Base-by-base conservation (phyloP, 2,797 vertebrate species). In the Ambastaia sidthimunki region DNA sequence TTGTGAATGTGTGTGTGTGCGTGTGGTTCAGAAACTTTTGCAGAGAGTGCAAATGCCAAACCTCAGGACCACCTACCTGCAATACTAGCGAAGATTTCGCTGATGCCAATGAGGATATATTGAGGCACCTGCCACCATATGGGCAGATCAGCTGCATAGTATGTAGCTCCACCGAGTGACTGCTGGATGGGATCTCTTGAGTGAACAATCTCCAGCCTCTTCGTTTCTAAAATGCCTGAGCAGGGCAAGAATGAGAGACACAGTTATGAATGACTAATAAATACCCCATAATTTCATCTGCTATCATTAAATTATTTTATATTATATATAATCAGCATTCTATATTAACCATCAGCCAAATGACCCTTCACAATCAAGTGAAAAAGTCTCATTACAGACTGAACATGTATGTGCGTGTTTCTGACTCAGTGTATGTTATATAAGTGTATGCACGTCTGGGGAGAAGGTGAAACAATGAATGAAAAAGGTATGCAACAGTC, bases 61-160 rank as follows among this genome's bases (percentile, higher is more conserved):
- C 28, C 7, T 63, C 16, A 34, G 0, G 16, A 23, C 65, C 67
- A 85, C 93, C 84, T 90, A 98, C 98, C 98, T 90, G 97, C 95
- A 84, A 99, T 99, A 89, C 98, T 99, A 81, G 98, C 97, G 83
- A 99, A 99, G 89, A 99, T 94, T 89, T 99, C 98, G 41, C 98
- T 99, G 93, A 99, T 91, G 79, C 97, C 98, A 37, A 99, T 99
- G 70, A 99, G 95, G 87, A 99, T 91, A 1, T 99, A 99, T 1
- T 99, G 98, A 31, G 98, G 98, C n/a, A 99, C 85, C 90, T 99
- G 98, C 98, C 97, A 99, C 98, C 98, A 99, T 84, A 99, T 94
- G 10, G 96, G 90, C 87, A 99, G 74, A 89, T 98, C 93, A 25
- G 98, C 98, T 0, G 96, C 98, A 0, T 96, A 86, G 89, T 96